Evolutionary conservation across 2,888 invertebrate species (phyloP).

Genomic region (Drosophila meridionalis): DNA sequence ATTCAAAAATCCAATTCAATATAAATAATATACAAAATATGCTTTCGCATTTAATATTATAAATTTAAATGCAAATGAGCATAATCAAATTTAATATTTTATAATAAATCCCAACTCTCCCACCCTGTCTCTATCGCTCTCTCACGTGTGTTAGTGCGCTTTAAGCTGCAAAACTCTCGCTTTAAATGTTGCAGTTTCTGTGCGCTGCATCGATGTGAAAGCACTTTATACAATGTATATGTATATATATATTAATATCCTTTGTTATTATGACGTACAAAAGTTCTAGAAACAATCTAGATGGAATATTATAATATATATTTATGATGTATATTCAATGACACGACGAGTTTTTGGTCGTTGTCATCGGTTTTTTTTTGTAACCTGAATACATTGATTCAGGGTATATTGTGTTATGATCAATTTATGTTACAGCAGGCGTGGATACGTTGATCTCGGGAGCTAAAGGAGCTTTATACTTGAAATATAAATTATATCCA

Average conservation of each 20-base stretch:
- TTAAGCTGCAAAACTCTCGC: neutral
- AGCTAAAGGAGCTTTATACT: neutral
- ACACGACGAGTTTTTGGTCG: constrained; percentile 12
- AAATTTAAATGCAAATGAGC: constrained; percentile 26
- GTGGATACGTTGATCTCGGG: neutral
- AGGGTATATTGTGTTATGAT: neutral
- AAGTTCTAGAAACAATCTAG: constrained; percentile 30
- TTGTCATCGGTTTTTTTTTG: constrained; percentile 13
- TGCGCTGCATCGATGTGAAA: neutral
- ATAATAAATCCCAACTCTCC: neutral
- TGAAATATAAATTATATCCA: neutral
- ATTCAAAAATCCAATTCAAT: constrained; percentile 8
- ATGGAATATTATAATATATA: constrained; percentile 28
- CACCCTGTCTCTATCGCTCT: neutral
- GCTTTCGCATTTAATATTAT: constrained; percentile 19
- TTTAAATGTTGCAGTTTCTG: neutral
- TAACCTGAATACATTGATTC: neutral
- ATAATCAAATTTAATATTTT: constrained; percentile 27
- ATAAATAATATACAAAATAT: constrained; percentile 4
- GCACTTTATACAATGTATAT: constrained; percentile 9
- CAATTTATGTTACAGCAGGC: neutral
- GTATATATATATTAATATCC: constrained; percentile 1
- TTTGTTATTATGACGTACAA: constrained; percentile 19
- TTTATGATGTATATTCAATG: constrained; percentile 8
- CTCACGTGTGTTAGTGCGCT: neutral